phyloP scores from a whole-genome alignment of 2,888 invertebrate genomes.

The Melinaea menophilus region DNA sequence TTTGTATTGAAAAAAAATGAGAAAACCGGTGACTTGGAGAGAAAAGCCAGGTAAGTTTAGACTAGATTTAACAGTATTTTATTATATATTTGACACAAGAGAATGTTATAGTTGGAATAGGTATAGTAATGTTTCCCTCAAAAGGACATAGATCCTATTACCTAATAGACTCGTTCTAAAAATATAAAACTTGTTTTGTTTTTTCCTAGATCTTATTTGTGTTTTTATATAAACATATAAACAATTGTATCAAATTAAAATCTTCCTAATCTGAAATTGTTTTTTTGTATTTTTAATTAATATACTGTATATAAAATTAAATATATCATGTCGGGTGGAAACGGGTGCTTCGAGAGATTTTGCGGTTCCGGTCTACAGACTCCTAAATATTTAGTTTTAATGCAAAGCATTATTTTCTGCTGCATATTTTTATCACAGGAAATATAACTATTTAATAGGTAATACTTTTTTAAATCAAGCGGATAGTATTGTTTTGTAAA shows the following conservation, averaged over 20 bases:
- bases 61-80: neutral
- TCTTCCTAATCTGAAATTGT: no score
- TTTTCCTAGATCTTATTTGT: no score
- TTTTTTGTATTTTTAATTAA: no score
- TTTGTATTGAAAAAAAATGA: constrained; percentile 89
- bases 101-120: neutral
- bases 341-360: no score
- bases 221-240: no score
- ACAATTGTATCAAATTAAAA: no score
- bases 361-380: no score
- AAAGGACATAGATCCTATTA: constrained; percentile 14
- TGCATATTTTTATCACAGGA: constrained; percentile 9
- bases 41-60: constrained; percentile 87
- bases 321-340: no score
- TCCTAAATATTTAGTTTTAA: no score
- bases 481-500: constrained; percentile 13
- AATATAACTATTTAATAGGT: neutral
- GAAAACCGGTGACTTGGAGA: constrained; percentile 82
- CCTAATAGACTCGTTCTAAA: constrained; percentile 9
- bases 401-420: no score
- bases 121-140: neutral
- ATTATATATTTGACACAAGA: neutral
- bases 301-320: no score
- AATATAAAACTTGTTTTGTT: neutral
- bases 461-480: neutral